A percentile compares a stretch with the other conserved stretches of the same genome.
Conservation (phyloP, 2,113 vertebrate species). For the Hassar affinis region DNA sequence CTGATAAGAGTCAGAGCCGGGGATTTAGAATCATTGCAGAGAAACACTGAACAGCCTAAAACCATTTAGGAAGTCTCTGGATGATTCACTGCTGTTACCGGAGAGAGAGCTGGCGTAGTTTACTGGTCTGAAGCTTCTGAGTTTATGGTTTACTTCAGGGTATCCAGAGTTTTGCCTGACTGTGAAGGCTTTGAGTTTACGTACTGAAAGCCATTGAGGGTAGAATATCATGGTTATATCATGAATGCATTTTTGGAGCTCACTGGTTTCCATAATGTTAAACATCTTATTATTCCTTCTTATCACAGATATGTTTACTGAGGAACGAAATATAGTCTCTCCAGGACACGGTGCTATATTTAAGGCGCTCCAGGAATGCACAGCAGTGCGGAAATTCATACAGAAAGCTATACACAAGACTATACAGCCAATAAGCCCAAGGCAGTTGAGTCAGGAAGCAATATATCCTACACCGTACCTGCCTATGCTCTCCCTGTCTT, state of each 20-base stretch:
- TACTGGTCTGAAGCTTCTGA: background rate
- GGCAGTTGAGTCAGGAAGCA: background rate
- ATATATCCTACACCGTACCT: background rate
- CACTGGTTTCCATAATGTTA: background rate
- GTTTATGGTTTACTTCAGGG: background rate
- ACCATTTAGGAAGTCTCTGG: background rate
- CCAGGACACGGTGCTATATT: background rate
- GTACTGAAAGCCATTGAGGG: no score
- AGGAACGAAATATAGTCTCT: background rate
- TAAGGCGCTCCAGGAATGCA: background rate
- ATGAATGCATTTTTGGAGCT: background rate
- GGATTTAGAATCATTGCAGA: background rate
- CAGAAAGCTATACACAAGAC: background rate
- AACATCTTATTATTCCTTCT: background rate
- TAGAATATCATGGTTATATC: background rate
- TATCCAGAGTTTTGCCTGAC: background rate
- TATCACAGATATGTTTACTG: background rate
- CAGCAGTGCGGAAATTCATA: background rate
- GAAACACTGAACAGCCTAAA: background rate
- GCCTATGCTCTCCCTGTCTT: background rate
- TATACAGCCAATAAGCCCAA: background rate
- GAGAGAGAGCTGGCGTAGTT: background rate
- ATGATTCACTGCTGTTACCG: background rate
- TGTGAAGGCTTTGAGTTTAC: background rate
- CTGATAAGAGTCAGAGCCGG: background rate